These are phyloP conservation scores for Peromyscus eremicus DNA, from an alignment of 2,797 vertebrate species.

Conservation along the genomic window DNA sequence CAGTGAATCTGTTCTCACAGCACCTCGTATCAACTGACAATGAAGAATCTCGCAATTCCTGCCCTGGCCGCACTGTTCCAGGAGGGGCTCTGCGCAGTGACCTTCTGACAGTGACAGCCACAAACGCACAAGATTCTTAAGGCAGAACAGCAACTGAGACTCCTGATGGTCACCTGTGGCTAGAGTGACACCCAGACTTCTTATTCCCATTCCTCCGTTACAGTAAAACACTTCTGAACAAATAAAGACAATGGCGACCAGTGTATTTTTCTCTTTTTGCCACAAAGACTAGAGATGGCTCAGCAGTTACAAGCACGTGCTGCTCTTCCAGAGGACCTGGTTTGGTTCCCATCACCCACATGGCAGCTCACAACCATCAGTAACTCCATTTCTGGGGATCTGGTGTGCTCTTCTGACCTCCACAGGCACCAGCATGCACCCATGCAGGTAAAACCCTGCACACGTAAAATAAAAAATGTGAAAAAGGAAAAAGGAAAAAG, in stretches of 20 bases:
- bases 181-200: not conserved
- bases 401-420: not conserved
- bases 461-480: not conserved
- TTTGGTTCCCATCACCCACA: not conserved
- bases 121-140: not conserved
- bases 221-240: conserved; percentile 26
- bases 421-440: not conserved
- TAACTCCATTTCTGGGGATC: not conserved
- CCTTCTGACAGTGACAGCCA: not conserved
- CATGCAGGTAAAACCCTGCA: not conserved
- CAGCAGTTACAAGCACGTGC: not conserved
- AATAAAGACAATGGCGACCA: not conserved
- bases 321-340: not conserved
- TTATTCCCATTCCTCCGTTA: conserved; percentile 7
- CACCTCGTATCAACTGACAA: not conserved
- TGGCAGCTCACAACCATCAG: not conserved
- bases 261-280: conserved; percentile 32
- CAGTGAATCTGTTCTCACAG: not conserved
- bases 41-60: not conserved
- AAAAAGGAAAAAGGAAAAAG: not conserved
- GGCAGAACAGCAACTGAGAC: conserved; percentile 5
- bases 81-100: not conserved
- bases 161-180: conserved; percentile 36
- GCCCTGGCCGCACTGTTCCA: not conserved
- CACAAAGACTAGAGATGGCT: not conserved